Evolutionary conservation across 2,113 vertebrate species (phyloP).

Genomic region (Misgurnus mizolepis): DNA sequence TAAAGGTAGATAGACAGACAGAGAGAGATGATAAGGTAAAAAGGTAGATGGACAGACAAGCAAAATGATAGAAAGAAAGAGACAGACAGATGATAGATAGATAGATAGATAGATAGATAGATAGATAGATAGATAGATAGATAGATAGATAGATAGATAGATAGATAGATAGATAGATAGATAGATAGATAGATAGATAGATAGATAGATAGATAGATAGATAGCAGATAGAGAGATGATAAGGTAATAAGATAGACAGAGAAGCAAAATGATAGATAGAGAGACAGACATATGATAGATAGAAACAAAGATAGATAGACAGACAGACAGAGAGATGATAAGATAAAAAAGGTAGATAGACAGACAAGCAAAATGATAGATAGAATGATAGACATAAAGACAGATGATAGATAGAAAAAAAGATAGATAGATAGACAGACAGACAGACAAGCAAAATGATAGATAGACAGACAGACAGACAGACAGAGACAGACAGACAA

Average conservation of each 20-base stretch:
- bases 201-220: too few species aligned
- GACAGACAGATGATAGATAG: too few species aligned
- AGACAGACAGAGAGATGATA: background rate
- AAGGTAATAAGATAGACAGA: background rate
- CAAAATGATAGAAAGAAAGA: background rate
- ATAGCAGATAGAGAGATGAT: background rate
- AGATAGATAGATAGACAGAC: too few species aligned
- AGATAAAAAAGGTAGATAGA: too few species aligned
- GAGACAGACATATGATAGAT: too few species aligned
- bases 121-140: background rate
- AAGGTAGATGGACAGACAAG: background rate
- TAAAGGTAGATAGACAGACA: background rate
- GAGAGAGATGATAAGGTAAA: background rate
- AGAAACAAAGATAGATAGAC: background rate
- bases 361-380: background rate
- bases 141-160: background rate
- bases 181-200: background rate
- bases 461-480: too few species aligned
- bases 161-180: background rate
- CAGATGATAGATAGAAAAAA: too few species aligned
- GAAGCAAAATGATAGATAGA: background rate
- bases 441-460: too few species aligned
- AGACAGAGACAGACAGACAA: too few species aligned
- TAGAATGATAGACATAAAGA: too few species aligned
- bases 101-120: background rate